Percentiles rank a stretch among this genome's conserved stretches.
Conservation (phyloP, 2,888 invertebrate species). For the Phragmatobia fuliginosa region DNA sequence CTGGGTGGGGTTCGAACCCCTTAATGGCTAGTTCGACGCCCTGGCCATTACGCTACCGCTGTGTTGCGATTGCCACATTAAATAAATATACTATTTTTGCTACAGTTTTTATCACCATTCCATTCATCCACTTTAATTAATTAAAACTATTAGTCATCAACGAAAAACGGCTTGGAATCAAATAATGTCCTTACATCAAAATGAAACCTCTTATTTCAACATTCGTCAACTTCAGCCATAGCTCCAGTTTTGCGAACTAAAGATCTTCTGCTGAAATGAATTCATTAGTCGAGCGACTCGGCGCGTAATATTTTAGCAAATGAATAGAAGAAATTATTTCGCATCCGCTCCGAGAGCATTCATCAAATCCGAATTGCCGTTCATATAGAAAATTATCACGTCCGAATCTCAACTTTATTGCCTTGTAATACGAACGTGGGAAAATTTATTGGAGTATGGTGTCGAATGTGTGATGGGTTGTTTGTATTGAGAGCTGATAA, state of each 20-base stretch:
- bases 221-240: slow-evolving; percentile 60
- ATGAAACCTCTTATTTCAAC: slow-evolving; percentile 44
- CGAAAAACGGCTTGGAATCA: slow-evolving; percentile 18
- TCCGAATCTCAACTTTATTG: slow-evolving; percentile 42
- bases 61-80: not conserved
- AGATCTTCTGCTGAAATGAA: slow-evolving; percentile 69
- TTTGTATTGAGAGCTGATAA: slow-evolving; percentile 50
- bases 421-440: slow-evolving; percentile 36
- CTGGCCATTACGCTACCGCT: not conserved
- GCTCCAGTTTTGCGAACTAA: slow-evolving; percentile 48
- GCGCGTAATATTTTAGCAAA: slow-evolving; percentile 73
- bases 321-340: slow-evolving; percentile 79
- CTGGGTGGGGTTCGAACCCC: not conserved
- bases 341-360: slow-evolving; percentile 61
- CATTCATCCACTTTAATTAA: slow-evolving; percentile 23
- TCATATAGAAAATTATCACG: slow-evolving; percentile 32
- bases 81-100: slow-evolving; percentile 17
- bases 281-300: slow-evolving; percentile 73
- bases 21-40: not conserved
- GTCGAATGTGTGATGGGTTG: slow-evolving; percentile 30
- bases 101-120: slow-evolving; percentile 4
- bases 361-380: slow-evolving; percentile 60
- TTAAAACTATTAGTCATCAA: slow-evolving; percentile 32
- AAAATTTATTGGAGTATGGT: slow-evolving; percentile 20
- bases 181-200: slow-evolving; percentile 38